Base-by-base conservation (phyloP, 2,888 invertebrate species). In the Hartigia nigra region DNA sequence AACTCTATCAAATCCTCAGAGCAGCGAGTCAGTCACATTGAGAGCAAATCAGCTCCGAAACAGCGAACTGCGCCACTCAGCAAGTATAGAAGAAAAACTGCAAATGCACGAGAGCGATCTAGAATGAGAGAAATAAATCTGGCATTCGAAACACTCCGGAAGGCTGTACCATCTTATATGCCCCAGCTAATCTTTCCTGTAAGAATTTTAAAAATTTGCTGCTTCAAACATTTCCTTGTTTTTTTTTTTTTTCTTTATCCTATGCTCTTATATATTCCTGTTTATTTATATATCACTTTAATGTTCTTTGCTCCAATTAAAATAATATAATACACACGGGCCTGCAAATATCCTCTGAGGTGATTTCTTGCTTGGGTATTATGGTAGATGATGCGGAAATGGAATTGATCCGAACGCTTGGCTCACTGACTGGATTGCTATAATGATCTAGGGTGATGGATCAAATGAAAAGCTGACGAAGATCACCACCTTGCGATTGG, bases 91-190 rank as follows among this genome's bases (percentile, higher is more conserved):
- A 93, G 98, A 86, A 96, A 97, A 93, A 97, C 97, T 0, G 98
- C 98, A 23, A 98, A 98, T 92, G 97, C 97, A 0, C 92, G 98
- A 39, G 98, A 98, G 88, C 92, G 98, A 55, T 95, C 95, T 84
- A 94, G 98, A 78, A 98, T 98, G 97, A 93, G 96, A 76, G 97
- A 97, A 90, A 97, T 98, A 86, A 98, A 98, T 92, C 94, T 95
- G 81, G 98, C 97, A 1, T 98, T 98, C 91, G 97, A 97, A 89
- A 94, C 95, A 1, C 93, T 98, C 12, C 93, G 97, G 35, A 93
- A 94, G 31, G 96, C 95, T 35, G 95, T 98, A 14, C 98, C 98
- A 12, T 78, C 81, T 72, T 78, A 81, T 70, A 75, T 81, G 79
- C 81, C 80, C 72, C 76, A 80, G 78, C 76, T 80, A 78, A 31